Evolutionary conservation across 2,113 vertebrate genomes (phyloP).

Genomic region (Ondatra zibethicus): DNA sequence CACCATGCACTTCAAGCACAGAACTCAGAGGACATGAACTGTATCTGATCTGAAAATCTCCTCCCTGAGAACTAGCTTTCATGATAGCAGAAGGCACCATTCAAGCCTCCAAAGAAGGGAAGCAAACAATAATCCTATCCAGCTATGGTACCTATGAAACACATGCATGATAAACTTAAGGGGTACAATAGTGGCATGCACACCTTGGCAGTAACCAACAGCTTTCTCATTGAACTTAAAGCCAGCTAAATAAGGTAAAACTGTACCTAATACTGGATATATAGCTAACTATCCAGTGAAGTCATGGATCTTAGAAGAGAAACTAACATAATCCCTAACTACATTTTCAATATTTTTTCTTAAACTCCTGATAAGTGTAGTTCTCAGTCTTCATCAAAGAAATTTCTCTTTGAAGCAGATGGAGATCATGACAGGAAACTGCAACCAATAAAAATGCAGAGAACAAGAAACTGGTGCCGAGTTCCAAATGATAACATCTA

Average conservation of each 20-base stretch:
- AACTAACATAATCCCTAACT: background rate
- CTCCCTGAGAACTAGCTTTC: too few species aligned
- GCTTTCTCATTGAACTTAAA: background rate
- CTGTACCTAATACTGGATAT: background rate
- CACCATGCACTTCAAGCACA: too few species aligned
- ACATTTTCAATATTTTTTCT: background rate
- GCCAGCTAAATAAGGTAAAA: background rate
- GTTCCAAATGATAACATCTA: background rate
- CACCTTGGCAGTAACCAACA: background rate
- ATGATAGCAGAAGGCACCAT: too few species aligned
- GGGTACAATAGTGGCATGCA: background rate
- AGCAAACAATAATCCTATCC: too few species aligned
- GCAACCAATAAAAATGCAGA: background rate
- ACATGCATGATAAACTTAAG: background rate
- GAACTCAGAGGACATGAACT: too few species aligned
- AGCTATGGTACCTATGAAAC: too few species aligned
- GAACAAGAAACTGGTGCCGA: background rate
- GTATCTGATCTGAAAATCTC: too few species aligned
- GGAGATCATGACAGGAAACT: background rate
- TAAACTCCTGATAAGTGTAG: background rate
- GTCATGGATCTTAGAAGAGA: background rate
- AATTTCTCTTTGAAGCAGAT: background rate
- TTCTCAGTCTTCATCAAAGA: background rate
- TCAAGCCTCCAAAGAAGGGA: too few species aligned
- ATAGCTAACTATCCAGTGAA: background rate